phyloP scores from a whole-genome alignment of 2,888 invertebrate species.

The Adineta ricciae region DNA sequence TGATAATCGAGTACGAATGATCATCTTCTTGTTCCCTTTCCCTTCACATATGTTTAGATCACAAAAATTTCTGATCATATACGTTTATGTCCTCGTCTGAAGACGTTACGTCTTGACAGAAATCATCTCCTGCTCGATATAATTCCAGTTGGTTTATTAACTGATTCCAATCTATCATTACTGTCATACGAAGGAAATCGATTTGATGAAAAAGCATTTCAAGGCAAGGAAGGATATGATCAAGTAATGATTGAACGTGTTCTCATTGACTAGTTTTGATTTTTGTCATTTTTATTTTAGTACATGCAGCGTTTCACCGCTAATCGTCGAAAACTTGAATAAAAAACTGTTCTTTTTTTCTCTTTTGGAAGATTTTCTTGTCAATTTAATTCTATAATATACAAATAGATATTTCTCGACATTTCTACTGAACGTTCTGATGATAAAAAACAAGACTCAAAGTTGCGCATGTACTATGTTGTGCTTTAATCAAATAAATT shows the following conservation, averaged over 20 bases:
- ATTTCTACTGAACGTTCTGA: too few relatives aligned
- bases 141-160: background rate
- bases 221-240: background rate
- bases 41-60: background rate
- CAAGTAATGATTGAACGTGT: background rate
- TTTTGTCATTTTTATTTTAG: background rate
- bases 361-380: background rate
- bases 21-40: background rate
- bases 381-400: background rate
- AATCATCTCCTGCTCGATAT: background rate
- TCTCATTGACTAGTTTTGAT: too few relatives aligned
- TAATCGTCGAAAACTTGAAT: constrained; percentile 6
- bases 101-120: background rate
- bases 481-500: too few relatives aligned
- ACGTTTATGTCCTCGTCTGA: background rate
- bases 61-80: background rate
- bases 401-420: too few relatives aligned
- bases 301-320: constrained; percentile 1
- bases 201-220: constrained; percentile 11
- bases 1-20: background rate
- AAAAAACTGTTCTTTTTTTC: background rate
- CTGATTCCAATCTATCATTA: constrained; percentile 11
- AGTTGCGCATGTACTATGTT: too few relatives aligned
- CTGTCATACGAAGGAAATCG: background rate
- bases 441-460: too few relatives aligned